phyloP scores from a whole-genome alignment of 2,888 invertebrate species.

The Timema podura region DNA sequence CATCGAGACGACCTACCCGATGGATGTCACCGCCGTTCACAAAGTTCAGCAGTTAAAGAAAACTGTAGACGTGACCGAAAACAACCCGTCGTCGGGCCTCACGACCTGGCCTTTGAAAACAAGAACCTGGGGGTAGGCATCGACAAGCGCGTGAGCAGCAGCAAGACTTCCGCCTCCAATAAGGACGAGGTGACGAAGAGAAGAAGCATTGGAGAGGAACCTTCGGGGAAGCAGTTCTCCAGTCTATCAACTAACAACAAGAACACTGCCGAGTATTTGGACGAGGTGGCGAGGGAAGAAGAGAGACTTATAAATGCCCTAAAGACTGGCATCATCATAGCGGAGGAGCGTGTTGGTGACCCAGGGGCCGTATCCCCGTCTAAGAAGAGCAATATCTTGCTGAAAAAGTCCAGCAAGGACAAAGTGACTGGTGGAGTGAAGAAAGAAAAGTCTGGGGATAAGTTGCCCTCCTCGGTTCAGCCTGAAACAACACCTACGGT shows the following conservation, averaged over 20 bases:
- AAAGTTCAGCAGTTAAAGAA: constrained; percentile 48
- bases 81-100: constrained; percentile 41
- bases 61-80: constrained; percentile 45
- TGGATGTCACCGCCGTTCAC: constrained; percentile 53
- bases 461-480: neutral
- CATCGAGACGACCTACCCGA: constrained; percentile 61
- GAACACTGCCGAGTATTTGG: constrained; percentile 48
- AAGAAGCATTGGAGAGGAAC: constrained; percentile 29
- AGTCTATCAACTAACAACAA: constrained; percentile 34
- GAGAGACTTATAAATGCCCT: constrained; percentile 73
- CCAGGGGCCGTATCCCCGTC: constrained; percentile 11
- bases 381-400: constrained; percentile 19
- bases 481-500: neutral
- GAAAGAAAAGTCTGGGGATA: constrained; percentile 12
- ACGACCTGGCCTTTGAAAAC: constrained; percentile 61
- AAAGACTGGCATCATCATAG: constrained; percentile 64
- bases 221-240: constrained; percentile 31
- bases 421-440: constrained; percentile 4
- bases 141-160: constrained; percentile 30
- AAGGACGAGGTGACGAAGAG: constrained; percentile 26
- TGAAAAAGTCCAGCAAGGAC: constrained; percentile 24
- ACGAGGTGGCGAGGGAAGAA: constrained; percentile 77
- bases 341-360: constrained; percentile 46
- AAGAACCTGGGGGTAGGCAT: constrained; percentile 44
- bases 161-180: constrained; percentile 25